Conservation (phyloP, 2,113 vertebrate species). For the Electrona antarctica region DNA sequence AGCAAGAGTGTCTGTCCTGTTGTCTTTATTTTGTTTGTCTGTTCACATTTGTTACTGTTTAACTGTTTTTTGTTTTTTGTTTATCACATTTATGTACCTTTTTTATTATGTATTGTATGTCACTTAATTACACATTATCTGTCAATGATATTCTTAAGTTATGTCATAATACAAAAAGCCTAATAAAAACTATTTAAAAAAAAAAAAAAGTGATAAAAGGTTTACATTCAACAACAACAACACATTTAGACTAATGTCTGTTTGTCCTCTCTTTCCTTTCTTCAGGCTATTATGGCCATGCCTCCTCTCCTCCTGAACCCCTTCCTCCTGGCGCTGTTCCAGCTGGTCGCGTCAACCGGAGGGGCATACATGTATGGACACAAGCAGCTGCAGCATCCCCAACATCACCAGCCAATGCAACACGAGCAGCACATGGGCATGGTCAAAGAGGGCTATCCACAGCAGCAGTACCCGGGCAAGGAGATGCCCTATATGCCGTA, state of each 20-base stretch:
- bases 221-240: neutral
- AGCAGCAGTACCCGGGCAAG: conserved; percentile 88
- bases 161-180: too few relatives aligned
- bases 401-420: conserved; percentile 86
- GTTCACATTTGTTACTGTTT: too few relatives aligned
- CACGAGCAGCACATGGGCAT: conserved; percentile 89
- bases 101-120: too few relatives aligned
- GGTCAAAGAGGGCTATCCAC: conserved; percentile 84
- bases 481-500: conserved; percentile 90
- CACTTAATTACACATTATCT: too few relatives aligned
- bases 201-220: neutral
- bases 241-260: neutral
- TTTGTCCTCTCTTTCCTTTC: neutral
- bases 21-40: too few relatives aligned
- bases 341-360: conserved; percentile 76
- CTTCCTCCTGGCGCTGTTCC: conserved; percentile 71
- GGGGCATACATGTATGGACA: conserved; percentile 93
- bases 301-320: conserved; percentile 45
- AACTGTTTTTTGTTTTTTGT: too few relatives aligned
- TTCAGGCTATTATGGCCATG: conserved; percentile 74
- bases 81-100: too few relatives aligned
- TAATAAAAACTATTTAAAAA: too few relatives aligned
- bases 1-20: too few relatives aligned
- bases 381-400: conserved; percentile 85
- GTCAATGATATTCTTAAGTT: too few relatives aligned